A percentile compares a stretch with the other conserved stretches of the same genome.
Evolutionary conservation across 2,888 invertebrate species (phyloP).

Genomic region (Drymonia ruficornis): DNA sequence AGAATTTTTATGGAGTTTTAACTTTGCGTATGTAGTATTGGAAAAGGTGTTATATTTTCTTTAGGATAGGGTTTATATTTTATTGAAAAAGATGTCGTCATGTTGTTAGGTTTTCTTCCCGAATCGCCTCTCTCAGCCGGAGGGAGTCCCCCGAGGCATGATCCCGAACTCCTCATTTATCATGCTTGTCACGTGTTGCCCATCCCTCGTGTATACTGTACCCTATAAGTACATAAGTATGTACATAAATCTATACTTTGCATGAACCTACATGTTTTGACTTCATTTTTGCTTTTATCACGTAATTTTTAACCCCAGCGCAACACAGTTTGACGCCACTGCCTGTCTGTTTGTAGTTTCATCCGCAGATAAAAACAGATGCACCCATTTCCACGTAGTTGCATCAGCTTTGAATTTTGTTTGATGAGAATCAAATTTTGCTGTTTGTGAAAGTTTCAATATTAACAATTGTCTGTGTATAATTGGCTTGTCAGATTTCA

Average conservation of each 20-base stretch:
- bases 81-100: constrained; percentile 25
- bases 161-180: constrained; percentile 81
- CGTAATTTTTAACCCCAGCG: constrained; percentile 11
- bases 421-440: too few species aligned
- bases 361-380: too few species aligned
- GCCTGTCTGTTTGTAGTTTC: too few species aligned
- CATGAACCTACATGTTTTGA: constrained; percentile 35
- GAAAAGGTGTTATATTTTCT: constrained; percentile 40
- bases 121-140: constrained; percentile 60
- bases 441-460: too few species aligned
- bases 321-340: too few species aligned
- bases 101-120: constrained; percentile 62
- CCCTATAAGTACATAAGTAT: constrained; percentile 60
- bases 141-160: constrained; percentile 79
- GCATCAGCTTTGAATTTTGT: too few species aligned
- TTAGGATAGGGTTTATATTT: constrained; percentile 46
- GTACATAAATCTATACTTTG: constrained; percentile 47
- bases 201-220: constrained; percentile 78
- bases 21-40: constrained; percentile 29
- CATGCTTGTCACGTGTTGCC: constrained; percentile 83
- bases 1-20: constrained; percentile 67
- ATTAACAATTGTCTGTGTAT: too few species aligned
- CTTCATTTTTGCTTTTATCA: constrained; percentile 21
- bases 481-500: too few species aligned
- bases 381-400: too few species aligned